Evolutionary conservation across 23 tunicate species (phyloP).

Genomic region (Halocynthia aurantium): DNA sequence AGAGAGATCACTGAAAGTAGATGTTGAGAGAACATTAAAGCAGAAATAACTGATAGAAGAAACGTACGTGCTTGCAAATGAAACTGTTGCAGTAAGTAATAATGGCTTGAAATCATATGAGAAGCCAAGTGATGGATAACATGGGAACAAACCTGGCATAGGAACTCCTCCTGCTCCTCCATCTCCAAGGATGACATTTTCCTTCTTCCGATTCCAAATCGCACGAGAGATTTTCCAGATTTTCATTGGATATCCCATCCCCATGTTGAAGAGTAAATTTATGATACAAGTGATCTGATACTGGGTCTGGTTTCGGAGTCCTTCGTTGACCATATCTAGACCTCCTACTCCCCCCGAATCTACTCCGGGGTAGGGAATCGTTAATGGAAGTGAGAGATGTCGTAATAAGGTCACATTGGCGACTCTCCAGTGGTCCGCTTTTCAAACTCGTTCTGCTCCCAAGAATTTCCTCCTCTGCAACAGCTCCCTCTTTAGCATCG

Average conservation of each 20-base stretch:
- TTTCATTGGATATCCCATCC: conserved; percentile 12
- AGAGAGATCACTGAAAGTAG: not conserved
- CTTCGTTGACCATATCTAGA: conserved; percentile 14
- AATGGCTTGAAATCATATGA: too few species aligned
- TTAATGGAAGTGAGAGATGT: conserved; percentile 16
- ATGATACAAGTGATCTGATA: conserved; percentile 8
- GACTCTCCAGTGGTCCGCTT: not conserved
- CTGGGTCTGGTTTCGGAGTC: not conserved
- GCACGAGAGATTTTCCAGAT: not conserved
- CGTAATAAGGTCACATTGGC: conserved; percentile 1
- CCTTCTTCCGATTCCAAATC: too few species aligned
- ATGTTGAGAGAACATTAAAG: not conserved
- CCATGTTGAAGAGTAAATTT: conserved; percentile 7
- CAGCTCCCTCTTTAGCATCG: too few species aligned
- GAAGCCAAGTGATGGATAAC: too few species aligned
- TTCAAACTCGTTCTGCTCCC: too few species aligned
- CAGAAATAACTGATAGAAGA: too few species aligned
- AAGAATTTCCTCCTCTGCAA: too few species aligned
- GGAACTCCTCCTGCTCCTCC: not conserved
- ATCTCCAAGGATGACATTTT: too few species aligned
- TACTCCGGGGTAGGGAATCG: not conserved
- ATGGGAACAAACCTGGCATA: not conserved
- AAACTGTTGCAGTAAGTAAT: too few species aligned
- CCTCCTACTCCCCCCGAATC: conserved; percentile 3
- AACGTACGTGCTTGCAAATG: too few species aligned